Percentiles rank a stretch among this genome's conserved stretches.
Conservation (phyloP, 1,140 invertebrate genomes). For the Aleiodes sp. region DNA sequence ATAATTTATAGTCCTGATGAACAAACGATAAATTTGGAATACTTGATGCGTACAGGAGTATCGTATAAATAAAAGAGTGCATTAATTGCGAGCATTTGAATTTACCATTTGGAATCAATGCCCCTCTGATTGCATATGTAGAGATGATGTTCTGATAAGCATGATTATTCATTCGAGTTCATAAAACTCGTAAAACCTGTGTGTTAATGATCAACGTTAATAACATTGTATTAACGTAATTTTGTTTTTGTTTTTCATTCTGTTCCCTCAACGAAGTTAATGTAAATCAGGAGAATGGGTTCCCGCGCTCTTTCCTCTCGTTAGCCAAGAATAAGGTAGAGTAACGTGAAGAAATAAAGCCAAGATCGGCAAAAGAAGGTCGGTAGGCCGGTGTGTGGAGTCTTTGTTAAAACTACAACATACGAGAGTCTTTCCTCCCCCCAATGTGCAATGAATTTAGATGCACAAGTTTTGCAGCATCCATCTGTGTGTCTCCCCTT, state of each 20-base stretch:
- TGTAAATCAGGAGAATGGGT: slow-evolving; percentile 4
- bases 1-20: not conserved
- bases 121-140: not conserved
- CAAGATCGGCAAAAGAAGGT: slow-evolving; percentile 29
- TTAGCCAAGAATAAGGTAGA: slow-evolving; percentile 22
- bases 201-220: not conserved
- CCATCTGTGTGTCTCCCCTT: not conserved
- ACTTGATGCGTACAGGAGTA: not conserved
- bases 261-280: not conserved
- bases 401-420: not conserved
- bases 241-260: not conserved
- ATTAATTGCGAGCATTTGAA: not conserved
- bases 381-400: slow-evolving; percentile 20
- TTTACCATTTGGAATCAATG: not conserved
- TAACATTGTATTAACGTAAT: slow-evolving; percentile 4
- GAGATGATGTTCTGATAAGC: not conserved
- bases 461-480: not conserved
- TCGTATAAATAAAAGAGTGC: not conserved
- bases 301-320: slow-evolving; percentile 21
- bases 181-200: not conserved
- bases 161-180: not conserved
- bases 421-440: too few relatives aligned
- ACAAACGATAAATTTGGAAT: not conserved
- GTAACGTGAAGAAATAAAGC: slow-evolving; percentile 27
- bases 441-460: too few relatives aligned